Evolutionary conservation across 2,888 invertebrate species (phyloP), one percentile per base, ranked within the genome.

Genomic region (Protodeltote pygarga): DNA sequence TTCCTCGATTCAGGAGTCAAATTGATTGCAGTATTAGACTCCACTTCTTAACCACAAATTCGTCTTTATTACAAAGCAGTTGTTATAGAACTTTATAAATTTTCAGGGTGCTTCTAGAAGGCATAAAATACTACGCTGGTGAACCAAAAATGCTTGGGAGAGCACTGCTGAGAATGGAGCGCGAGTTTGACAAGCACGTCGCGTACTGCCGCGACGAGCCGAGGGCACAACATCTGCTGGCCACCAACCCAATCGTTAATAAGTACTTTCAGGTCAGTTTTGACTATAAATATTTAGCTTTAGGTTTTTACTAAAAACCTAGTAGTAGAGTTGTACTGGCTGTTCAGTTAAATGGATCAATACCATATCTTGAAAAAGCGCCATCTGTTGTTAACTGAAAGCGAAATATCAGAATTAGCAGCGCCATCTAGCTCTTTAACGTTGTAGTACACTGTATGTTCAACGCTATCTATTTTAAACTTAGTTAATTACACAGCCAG

Each of bases 181-280:
- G 98, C 37, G 98, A 98, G 89, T 98, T 98, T 82, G 98, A 98
- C 91, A 97, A 97, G 79, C 98, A 98, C 85, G 97, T 97, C 32
- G 95, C 95, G 42, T 98, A 98, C 88, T 97, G 97, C 83, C 95
- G 95, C 79, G 96, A 97, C 81, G 97, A 97, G 85, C 96, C 97
- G 3, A 87, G 94, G 21, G 97, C 97, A 13, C 96, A 97, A 79
- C 95, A 96, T 50, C 94, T 97, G 70, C 93, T 98, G 24, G 94
- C 94, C 52, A 90, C 92, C 32, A 95, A 96, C 65, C 93, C 94
- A 13, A 93, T 93, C 35, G 95, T 95, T 40, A 93, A 93, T 64
- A 95, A 95, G 67, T 97, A 95, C 87, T 97, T 97, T 82, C 95
- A 97, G 93, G 97, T 97, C 2, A 72, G 75, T 65, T 4, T 5